These are phyloP conservation scores for Drosophila anomelani DNA, from an alignment of 2,888 invertebrate species.

Conservation along the genomic window DNA sequence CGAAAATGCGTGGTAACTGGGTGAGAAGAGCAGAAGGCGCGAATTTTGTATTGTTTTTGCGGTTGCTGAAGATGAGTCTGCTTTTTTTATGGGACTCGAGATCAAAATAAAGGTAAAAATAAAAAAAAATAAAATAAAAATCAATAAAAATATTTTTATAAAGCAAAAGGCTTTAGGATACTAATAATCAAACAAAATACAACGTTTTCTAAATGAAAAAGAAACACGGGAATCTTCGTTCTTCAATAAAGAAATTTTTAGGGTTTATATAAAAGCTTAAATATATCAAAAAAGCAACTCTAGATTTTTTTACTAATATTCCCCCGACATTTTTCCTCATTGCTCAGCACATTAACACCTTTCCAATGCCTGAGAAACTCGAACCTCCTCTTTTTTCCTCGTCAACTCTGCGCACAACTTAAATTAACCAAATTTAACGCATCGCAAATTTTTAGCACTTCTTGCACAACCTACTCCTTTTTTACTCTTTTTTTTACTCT, in stretches of 20 bases:
- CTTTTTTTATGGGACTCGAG: conserved; percentile 44
- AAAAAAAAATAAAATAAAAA: too few species aligned
- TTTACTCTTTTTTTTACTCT: conserved; percentile 12
- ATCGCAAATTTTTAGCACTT: conserved; percentile 66
- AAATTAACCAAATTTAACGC: conserved; percentile 79
- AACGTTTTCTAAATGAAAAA: background rate
- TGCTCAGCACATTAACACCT: conserved; percentile 68
- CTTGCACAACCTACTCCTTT: conserved; percentile 15
- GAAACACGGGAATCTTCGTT: background rate
- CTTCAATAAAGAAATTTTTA: background rate
- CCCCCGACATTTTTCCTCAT: conserved; percentile 49
- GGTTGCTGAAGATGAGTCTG: conserved; percentile 28
- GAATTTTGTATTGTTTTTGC: conserved; percentile 63
- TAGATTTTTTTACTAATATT: conserved; percentile 3
- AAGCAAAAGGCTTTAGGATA: too few species aligned
- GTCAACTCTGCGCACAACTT: conserved; percentile 46
- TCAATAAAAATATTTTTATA: accelerated
- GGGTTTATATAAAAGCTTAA: too few species aligned
- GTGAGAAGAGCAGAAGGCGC: conserved; percentile 33
- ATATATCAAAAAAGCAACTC: background rate
- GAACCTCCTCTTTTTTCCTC: background rate
- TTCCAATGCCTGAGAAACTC: conserved; percentile 1
- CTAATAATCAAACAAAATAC: background rate
- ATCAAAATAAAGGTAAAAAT: conserved; percentile 60
- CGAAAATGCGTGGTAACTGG: conserved; percentile 9